These are phyloP conservation scores for Platerodrilus igneus DNA, from an alignment of 2,888 invertebrate genomes.

Conservation along the genomic window DNA sequence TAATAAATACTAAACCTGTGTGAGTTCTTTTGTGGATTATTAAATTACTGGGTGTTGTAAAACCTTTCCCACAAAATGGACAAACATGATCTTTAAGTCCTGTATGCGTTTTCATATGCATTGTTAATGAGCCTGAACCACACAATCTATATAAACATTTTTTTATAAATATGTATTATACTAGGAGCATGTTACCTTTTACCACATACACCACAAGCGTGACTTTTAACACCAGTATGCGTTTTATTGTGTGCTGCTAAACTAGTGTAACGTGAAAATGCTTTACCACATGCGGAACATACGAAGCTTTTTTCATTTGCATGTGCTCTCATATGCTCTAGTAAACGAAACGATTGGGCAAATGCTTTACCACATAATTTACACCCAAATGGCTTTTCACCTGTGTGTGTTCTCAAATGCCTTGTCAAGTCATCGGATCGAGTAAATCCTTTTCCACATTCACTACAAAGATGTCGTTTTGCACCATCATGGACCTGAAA, in stretches of 20 bases:
- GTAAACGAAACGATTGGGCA: conserved; percentile 42
- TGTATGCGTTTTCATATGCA: conserved; percentile 53
- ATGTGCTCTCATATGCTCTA: conserved; percentile 46
- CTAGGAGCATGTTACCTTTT: too few species aligned
- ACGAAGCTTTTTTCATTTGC: conserved; percentile 44
- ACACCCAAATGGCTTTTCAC: conserved; percentile 46
- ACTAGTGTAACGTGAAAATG: conserved; percentile 44
- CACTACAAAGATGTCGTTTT: conserved; percentile 43
- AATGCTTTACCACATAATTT: conserved; percentile 45
- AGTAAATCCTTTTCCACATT: conserved; percentile 46
- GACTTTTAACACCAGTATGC: conserved; percentile 44
- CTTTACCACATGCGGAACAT: conserved; percentile 45
- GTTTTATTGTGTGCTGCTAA: conserved; percentile 44
- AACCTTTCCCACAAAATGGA: conserved; percentile 45
- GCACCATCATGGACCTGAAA: conserved; percentile 40
- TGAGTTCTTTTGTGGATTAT: conserved; percentile 46
- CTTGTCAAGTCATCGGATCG: conserved; percentile 45
- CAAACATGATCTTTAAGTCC: conserved; percentile 45
- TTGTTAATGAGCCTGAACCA: conserved; percentile 44
- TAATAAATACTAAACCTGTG: conserved; percentile 38
- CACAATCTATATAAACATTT: conserved; percentile 43
- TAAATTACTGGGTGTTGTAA: conserved; percentile 44
- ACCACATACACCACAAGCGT: conserved; percentile 44
- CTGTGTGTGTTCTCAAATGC: conserved; percentile 45
- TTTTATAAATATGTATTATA: conserved; percentile 11